phyloP scores from a whole-genome alignment of 2,888 invertebrate species.

The Pomacea canaliculata region DNA sequence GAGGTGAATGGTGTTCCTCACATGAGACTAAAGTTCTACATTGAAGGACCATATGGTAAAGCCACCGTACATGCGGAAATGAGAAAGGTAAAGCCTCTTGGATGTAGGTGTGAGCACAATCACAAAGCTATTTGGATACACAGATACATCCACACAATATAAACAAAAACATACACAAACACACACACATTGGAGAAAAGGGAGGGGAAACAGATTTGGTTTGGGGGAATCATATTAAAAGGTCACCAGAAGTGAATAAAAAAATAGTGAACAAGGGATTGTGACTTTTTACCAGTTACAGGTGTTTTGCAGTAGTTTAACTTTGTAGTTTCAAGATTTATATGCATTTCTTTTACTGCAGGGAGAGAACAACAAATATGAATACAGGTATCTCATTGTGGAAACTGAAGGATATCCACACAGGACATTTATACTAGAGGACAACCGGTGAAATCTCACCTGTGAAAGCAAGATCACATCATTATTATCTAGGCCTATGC shows the following conservation, averaged over 20 bases:
- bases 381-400: constrained; percentile 86
- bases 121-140: background rate
- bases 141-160: background rate
- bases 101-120: background rate
- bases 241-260: too few species aligned
- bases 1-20: constrained; percentile 82
- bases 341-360: constrained; percentile 70
- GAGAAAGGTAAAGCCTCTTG: constrained; percentile 76
- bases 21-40: constrained; percentile 90
- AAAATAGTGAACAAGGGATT: too few species aligned
- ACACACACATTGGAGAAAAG: background rate
- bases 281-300: too few species aligned
- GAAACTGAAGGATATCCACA: constrained; percentile 84
- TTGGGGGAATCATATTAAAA: too few species aligned
- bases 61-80: constrained; percentile 90
- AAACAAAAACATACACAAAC: background rate
- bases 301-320: too few species aligned
- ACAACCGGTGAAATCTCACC: constrained; percentile 55
- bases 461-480: too few species aligned
- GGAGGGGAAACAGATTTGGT: too few species aligned
- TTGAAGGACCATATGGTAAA: constrained; percentile 85
- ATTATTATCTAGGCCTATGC: too few species aligned
- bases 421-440: constrained; percentile 76
- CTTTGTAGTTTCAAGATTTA: too few species aligned
- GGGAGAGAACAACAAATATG: constrained; percentile 82